Conservation (phyloP, 2,113 vertebrate genomes). For the Ptychochromis oligacanthus region DNA sequence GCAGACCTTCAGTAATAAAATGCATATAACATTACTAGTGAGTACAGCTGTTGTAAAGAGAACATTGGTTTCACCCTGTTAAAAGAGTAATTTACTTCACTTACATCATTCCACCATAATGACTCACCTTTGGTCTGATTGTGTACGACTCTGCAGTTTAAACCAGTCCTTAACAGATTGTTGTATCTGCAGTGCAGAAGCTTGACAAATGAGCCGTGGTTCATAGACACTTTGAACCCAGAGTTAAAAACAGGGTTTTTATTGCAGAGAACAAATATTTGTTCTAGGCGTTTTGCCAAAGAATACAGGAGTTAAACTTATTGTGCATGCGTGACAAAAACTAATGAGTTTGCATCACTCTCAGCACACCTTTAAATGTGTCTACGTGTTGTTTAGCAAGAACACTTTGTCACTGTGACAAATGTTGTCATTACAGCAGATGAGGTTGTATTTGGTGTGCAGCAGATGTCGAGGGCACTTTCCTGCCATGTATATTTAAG, state of each 20-base stretch:
- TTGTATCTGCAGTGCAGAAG: background rate
- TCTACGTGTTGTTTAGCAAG: background rate
- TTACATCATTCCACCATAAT: slow-evolving; percentile 11
- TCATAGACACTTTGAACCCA: background rate
- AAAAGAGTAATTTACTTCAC: background rate
- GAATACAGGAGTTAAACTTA: background rate
- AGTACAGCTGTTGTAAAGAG: background rate
- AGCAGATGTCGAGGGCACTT: background rate
- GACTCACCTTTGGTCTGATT: slow-evolving; percentile 16
- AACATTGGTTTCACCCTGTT: background rate
- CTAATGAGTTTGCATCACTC: background rate
- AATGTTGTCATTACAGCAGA: background rate
- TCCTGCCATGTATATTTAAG: slow-evolving; percentile 6
- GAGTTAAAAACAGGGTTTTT: background rate
- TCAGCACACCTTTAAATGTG: background rate
- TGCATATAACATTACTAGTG: background rate
- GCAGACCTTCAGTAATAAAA: background rate
- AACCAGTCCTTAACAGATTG: slow-evolving; percentile 38
- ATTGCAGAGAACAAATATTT: slow-evolving; percentile 26
- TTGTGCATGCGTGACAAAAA: background rate
- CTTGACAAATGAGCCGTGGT: background rate
- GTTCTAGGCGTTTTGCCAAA: background rate
- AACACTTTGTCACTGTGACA: slow-evolving; percentile 7
- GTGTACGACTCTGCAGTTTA: slow-evolving; percentile 23
- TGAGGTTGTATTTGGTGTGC: background rate